Conservation (phyloP, 2,113 vertebrate species). For the Dissostichus mawsoni region DNA sequence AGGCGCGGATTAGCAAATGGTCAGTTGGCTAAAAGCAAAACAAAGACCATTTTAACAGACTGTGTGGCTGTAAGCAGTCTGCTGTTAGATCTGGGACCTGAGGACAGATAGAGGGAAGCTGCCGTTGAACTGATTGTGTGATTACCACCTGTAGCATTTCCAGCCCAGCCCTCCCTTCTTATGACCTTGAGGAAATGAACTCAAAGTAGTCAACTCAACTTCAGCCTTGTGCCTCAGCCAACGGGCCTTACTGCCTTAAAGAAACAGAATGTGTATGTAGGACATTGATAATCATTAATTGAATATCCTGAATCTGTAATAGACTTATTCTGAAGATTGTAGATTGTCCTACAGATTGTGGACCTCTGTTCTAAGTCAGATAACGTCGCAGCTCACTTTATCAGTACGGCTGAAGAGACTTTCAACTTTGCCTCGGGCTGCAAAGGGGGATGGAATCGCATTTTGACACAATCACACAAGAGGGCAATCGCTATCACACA, state of each 20-base stretch:
- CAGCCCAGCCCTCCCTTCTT: slow-evolving; percentile 10
- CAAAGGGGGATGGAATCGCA: slow-evolving; percentile 37
- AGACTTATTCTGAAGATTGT: slow-evolving; percentile 22
- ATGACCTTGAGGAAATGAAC: slow-evolving; percentile 1
- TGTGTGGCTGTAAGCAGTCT: not conserved
- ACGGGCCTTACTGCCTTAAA: slow-evolving; percentile 52
- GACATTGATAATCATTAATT: slow-evolving; percentile 47
- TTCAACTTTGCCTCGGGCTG: slow-evolving; percentile 50
- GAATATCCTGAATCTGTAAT: slow-evolving; percentile 36
- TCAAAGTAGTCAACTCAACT: slow-evolving; percentile 27
- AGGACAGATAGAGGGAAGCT: not conserved
- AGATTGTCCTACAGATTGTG: slow-evolving; percentile 51
- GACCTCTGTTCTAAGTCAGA: slow-evolving; percentile 40
- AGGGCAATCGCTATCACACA: slow-evolving; percentile 39
- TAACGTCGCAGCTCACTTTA: slow-evolving; percentile 21
- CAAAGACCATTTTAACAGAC: not conserved
- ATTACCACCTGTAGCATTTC: slow-evolving; percentile 40
- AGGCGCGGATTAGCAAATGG: slow-evolving; percentile 10
- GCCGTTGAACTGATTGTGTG: slow-evolving; percentile 34
- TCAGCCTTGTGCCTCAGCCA: slow-evolving; percentile 54
- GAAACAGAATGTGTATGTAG: slow-evolving; percentile 47
- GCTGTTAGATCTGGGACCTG: not conserved
- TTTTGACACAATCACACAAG: slow-evolving; percentile 44
- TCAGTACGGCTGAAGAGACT: slow-evolving; percentile 53
- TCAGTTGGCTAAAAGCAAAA: slow-evolving; percentile 2